These are phyloP conservation scores for Monochamus alternatus DNA, from an alignment of 2,888 invertebrate genomes.

Conservation along the genomic window DNA sequence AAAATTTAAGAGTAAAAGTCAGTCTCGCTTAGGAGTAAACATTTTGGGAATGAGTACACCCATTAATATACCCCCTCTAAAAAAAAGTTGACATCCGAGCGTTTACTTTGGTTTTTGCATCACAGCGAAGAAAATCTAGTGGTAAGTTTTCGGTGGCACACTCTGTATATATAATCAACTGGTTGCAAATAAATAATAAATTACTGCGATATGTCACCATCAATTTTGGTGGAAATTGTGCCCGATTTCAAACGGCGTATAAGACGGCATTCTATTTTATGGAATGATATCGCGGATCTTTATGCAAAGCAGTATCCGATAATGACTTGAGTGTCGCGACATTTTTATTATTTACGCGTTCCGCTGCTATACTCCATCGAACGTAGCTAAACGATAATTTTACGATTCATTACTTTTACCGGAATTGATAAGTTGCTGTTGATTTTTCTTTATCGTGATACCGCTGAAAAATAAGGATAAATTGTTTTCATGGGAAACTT, in stretches of 20 bases:
- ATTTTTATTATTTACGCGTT: constrained; percentile 70
- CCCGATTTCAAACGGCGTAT: constrained; percentile 64
- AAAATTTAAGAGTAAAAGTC: too few relatives aligned
- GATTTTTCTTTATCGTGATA: constrained; percentile 58
- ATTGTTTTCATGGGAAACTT: constrained; percentile 35
- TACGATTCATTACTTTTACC: constrained; percentile 70
- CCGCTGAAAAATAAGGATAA: constrained; percentile 46
- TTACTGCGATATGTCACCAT: constrained; percentile 66
- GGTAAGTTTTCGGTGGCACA: too few relatives aligned
- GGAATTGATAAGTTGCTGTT: constrained; percentile 68
- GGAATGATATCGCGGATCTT: constrained; percentile 68
- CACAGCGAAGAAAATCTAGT: too few relatives aligned
- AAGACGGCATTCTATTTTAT: constrained; percentile 63
- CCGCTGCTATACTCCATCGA: constrained; percentile 54
- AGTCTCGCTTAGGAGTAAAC: too few relatives aligned
- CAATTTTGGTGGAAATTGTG: constrained; percentile 65
- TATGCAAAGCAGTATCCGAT: constrained; percentile 71
- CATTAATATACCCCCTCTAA: too few relatives aligned
- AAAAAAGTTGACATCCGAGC: too few relatives aligned
- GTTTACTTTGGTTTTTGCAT: too few relatives aligned
- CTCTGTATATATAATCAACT: constrained; percentile 52
- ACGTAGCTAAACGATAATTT: constrained; percentile 68
- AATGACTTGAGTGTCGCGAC: constrained; percentile 67
- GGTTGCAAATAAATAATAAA: constrained; percentile 61
- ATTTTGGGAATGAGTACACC: too few relatives aligned